Conservation (phyloP, 2,113 vertebrate species). For the cattle (Bos taurus) region ARS-UCD2.0 NC_037334.1:66491001-66491500, state of each 20-base stretch:
- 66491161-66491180: neutral
- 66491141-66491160: neutral
- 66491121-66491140: neutral
- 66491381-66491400: neutral
- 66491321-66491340: neutral
- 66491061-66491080: neutral
- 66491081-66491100: neutral
- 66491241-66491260: neutral
- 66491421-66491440: neutral
- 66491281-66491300: neutral
- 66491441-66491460: neutral
- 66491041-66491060: neutral
- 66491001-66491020: neutral
- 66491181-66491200: neutral
- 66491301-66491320: neutral
- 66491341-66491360: neutral
- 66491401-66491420: neutral
- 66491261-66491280: neutral
- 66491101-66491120: neutral
- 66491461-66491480: neutral
- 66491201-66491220: neutral
- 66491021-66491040: neutral
- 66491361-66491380: neutral
- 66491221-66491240: neutral
- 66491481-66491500: neutral